These are phyloP conservation scores for Solea senegalensis DNA, from an alignment of 2,113 vertebrate species.

Conservation along the genomic window DNA sequence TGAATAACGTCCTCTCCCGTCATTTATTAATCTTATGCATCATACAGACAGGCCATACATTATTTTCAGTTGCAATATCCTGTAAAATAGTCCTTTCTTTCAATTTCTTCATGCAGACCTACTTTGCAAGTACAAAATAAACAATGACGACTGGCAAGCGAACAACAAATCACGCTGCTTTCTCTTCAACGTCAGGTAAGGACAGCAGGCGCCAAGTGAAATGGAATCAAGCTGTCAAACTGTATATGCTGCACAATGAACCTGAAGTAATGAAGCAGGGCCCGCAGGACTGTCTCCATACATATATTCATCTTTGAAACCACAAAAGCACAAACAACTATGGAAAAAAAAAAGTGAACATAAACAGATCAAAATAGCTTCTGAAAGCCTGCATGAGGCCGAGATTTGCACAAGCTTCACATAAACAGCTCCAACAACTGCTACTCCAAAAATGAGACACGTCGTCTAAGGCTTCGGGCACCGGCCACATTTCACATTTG, in stretches of 20 bases:
- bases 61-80: no score
- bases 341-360: conserved; percentile 10
- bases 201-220: conserved; percentile 21
- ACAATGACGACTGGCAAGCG: background rate
- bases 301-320: conserved; percentile 55
- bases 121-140: conserved; percentile 7
- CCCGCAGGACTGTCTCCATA: conserved; percentile 41
- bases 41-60: no score
- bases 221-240: conserved; percentile 52
- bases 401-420: background rate
- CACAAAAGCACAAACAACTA: conserved; percentile 37
- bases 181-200: conserved; percentile 47
- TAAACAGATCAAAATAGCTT: conserved; percentile 42
- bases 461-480: conserved; percentile 7
- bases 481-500: conserved; percentile 40
- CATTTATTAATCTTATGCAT: no score
- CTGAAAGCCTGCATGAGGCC: conserved; percentile 25
- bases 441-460: conserved; percentile 11
- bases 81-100: no score
- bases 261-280: conserved; percentile 51
- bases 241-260: conserved; percentile 59
- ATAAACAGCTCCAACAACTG: background rate
- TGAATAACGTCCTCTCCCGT: no score
- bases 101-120: background rate
- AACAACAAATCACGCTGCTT: conserved; percentile 33